These are phyloP conservation scores for Periphyllus acericola DNA, from an alignment of 2,888 invertebrate species.

Conservation along the genomic window DNA sequence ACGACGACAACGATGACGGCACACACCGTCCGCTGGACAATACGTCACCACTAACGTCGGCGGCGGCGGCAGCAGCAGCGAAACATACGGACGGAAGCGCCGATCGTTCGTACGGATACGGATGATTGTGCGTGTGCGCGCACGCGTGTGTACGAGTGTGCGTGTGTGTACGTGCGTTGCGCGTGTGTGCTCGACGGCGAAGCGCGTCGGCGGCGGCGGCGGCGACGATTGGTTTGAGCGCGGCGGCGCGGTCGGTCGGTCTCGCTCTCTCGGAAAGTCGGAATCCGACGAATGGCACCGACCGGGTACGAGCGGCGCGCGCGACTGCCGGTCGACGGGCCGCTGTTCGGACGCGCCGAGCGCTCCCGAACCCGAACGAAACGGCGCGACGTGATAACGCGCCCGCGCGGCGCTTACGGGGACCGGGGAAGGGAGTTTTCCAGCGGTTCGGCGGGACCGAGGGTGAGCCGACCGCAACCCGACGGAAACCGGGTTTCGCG, in stretches of 20 bases:
- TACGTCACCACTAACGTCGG: constrained; percentile 42
- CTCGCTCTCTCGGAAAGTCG: constrained; percentile 25
- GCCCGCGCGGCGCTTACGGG: too few relatives aligned
- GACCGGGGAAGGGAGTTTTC: too few relatives aligned
- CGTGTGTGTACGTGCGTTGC: not conserved
- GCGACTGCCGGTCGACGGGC: constrained; percentile 46
- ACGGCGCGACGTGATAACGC: not conserved
- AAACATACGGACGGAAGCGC: constrained; percentile 58
- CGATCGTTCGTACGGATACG: constrained; percentile 50
- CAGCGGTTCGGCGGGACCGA: too few relatives aligned
- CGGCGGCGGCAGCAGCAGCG: not conserved
- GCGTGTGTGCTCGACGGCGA: not conserved
- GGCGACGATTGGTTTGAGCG: constrained; percentile 6
- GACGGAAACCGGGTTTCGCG: not conserved
- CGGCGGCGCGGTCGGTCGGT: not conserved
- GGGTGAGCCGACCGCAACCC: not conserved
- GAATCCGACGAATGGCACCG: constrained; percentile 47
- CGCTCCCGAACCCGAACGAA: constrained; percentile 54
- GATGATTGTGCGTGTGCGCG: constrained; percentile 34
- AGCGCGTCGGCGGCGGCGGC: constrained; percentile 16
- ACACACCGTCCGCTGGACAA: constrained; percentile 51
- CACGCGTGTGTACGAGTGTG: not conserved
- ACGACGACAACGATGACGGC: constrained; percentile 14
- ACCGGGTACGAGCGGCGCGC: constrained; percentile 36
- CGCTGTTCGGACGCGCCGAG: constrained; percentile 52